phyloP scores from a whole-genome alignment of 30 jellyfish, hydroid and myxozoan genomes.

The Aurelia sp. region DNA sequence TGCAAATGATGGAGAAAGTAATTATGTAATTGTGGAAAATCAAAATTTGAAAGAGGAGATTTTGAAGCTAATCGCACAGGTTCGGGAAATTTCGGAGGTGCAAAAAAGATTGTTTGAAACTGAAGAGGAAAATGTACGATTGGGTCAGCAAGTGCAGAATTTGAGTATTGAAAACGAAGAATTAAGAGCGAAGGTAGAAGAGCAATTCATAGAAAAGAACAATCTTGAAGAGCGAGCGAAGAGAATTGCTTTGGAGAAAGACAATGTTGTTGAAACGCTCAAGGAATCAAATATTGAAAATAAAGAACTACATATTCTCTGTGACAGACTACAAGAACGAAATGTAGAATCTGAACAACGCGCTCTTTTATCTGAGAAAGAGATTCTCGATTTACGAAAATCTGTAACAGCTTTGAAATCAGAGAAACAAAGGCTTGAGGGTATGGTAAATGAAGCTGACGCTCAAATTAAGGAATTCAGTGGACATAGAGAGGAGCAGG shows the following conservation, averaged over 20 bases:
- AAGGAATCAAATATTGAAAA: neutral
- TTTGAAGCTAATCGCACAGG: neutral
- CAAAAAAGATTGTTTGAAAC: neutral
- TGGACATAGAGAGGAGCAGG: neutral
- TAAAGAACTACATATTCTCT: neutral
- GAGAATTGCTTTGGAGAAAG: neutral
- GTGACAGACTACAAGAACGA: neutral
- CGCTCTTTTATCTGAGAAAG: no score
- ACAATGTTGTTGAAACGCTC: conserved; percentile 8
- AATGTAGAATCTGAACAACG: neutral
- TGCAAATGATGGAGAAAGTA: neutral
- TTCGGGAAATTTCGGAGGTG: neutral
- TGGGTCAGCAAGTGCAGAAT: conserved; percentile 10
- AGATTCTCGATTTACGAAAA: no score
- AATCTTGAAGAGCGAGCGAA: neutral
- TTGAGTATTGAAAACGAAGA: neutral
- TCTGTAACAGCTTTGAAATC: no score
- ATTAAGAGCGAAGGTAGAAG: conserved; percentile 9
- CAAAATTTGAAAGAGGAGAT: neutral
- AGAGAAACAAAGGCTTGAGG: neutral
- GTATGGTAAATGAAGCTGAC: neutral
- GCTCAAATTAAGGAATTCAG: neutral
- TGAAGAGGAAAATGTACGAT: conserved; percentile 8
- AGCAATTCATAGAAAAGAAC: conserved; percentile 29
- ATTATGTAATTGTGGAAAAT: neutral